Evolutionary conservation across 2,888 invertebrate species (phyloP).

Genomic region (Pomacea canaliculata): DNA sequence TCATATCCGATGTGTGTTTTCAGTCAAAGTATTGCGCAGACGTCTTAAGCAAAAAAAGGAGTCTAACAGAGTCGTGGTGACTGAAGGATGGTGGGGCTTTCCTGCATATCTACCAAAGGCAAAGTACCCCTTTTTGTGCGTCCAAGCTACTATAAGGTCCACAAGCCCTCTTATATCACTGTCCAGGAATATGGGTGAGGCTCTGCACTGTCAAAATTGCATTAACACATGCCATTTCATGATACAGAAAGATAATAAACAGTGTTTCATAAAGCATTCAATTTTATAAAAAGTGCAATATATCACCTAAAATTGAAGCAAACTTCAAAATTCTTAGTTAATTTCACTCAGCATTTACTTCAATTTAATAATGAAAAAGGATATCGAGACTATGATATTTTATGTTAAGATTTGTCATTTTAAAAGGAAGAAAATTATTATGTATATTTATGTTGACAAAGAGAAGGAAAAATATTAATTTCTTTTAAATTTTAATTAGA

Average conservation of each 20-base stretch:
- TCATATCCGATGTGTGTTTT: too few species aligned
- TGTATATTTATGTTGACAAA: too few species aligned
- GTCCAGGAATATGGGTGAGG: not conserved
- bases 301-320: too few species aligned
- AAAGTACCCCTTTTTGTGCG: conserved; percentile 62
- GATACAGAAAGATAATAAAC: too few species aligned
- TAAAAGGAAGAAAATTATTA: too few species aligned
- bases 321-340: too few species aligned
- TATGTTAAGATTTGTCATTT: conserved; percentile 10
- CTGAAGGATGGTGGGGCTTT: conserved; percentile 62
- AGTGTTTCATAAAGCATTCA: too few species aligned
- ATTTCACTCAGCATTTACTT: too few species aligned
- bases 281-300: too few species aligned
- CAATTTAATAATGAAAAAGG: too few species aligned
- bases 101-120: conserved; percentile 57
- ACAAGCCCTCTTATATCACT: conserved; percentile 32
- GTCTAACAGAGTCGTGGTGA: conserved; percentile 40
- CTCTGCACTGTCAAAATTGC: not conserved
- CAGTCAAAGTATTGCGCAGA: not conserved
- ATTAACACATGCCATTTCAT: not conserved
- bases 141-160: conserved; percentile 53
- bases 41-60: conserved; percentile 12
- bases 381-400: not conserved
- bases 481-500: too few species aligned
- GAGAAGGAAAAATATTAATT: too few species aligned